Percentiles rank a stretch among this genome's conserved stretches.
phyloP scores from a whole-genome alignment of 1,140 invertebrate species.

The Bombus polaris region DNA sequence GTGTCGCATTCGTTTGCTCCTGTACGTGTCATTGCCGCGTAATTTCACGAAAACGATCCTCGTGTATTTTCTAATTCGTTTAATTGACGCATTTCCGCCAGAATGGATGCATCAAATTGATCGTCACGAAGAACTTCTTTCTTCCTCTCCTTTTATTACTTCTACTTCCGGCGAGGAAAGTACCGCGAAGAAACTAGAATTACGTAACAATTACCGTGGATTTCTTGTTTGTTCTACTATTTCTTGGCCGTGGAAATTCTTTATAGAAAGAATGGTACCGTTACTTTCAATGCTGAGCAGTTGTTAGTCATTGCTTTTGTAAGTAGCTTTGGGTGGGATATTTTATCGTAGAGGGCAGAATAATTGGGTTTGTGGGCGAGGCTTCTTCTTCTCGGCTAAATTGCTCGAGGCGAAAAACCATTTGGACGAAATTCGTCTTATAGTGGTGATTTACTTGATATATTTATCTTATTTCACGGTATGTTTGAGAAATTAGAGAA shows the following conservation, averaged over 20 bases:
- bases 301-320: neutral
- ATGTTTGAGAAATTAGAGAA: neutral
- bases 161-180: neutral
- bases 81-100: neutral
- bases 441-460: neutral
- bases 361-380: neutral
- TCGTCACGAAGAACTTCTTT: too few species aligned
- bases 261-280: neutral
- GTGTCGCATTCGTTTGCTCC: conserved; percentile 17
- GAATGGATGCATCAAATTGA: neutral
- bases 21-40: neutral
- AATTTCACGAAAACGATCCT: conserved; percentile 1
- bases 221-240: neutral
- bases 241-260: conserved; percentile 12
- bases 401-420: neutral
- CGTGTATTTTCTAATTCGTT: neutral
- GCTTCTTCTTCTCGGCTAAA: neutral
- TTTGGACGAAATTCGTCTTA: neutral
- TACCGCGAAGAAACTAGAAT: neutral
- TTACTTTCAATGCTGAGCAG: neutral
- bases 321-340: neutral
- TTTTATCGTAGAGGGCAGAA: neutral
- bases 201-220: neutral
- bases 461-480: neutral
- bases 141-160: neutral